Evolutionary conservation across 1,140 invertebrate species (phyloP), one percentile per base, ranked within the genome.

Genomic region (Trissolcus basalis): DNA sequence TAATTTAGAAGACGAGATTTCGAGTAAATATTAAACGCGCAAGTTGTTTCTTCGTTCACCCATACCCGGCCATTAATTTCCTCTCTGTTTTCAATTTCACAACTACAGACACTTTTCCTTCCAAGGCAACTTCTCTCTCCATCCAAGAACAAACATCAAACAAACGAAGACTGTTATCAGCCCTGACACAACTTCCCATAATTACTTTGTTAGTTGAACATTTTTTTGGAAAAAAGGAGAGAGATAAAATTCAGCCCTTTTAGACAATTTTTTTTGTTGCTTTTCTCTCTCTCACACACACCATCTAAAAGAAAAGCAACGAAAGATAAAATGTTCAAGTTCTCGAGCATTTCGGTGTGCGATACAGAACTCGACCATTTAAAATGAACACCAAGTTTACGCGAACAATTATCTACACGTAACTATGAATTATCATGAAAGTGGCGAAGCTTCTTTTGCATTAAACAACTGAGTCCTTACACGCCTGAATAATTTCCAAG

Each of bases 401-500:
- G 44, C 41, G 63, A 71, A 71, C 68, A 63, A 71, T 63, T 71
- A 71, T 27, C 56, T 71, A 12, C 33, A 16, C 32, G 36, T 45
- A 61, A 64, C 53, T 51, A 64, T 64, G 47, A 64, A 59, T 59
- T 59, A 64, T 58, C 32, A 44, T 35, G 50, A 13, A 56, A 54
- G 43, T 32, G 11, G 9, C 14, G 43, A 50, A 36, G 50, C 16
- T 51, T 71, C 59, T 58, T 63, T 58, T 56, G 59, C 44, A 55
- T 67, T 60, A 55, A 68, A 54, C 56, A 68, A 58, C 51, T 59
- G 47, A 55, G 71, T 63, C 51, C 67, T 74, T 74, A 51, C 45
- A 68, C 71, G 53, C 51, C 27, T 45, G 73, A 76, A 76, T 76
- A 76, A 69, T 65, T 65, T 13, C 50, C 49, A 53, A 60, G 70